Percentiles rank a stretch among this genome's conserved stretches.
Conservation (phyloP, 2,797 vertebrate genomes). For the Sphenopsis melanotis region DNA sequence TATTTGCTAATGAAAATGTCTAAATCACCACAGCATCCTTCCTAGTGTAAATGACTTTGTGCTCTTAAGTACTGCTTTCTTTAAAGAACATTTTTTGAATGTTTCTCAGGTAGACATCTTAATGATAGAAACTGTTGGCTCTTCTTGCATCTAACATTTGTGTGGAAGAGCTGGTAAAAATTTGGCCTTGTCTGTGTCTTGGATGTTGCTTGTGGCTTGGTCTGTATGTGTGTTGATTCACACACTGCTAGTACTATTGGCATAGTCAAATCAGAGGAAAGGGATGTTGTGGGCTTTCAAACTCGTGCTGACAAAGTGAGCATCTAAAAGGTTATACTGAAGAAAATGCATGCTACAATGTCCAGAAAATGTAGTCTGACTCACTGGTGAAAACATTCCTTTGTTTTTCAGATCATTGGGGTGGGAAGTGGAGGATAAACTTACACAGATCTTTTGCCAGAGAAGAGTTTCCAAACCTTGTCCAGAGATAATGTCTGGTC, state of each 20-base stretch:
- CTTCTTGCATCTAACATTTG: neutral
- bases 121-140: neutral
- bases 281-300: neutral
- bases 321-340: neutral
- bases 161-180: neutral
- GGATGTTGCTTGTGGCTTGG: neutral
- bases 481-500: neutral
- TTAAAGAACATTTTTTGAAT: neutral
- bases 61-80: neutral
- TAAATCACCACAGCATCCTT: neutral
- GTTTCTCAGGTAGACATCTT: neutral
- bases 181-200: neutral
- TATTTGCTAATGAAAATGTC: neutral
- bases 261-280: neutral
- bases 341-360: neutral
- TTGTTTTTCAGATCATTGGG: neutral
- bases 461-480: neutral
- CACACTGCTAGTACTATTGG: neutral
- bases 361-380: neutral
- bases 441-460: neutral
- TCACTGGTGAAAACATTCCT: neutral
- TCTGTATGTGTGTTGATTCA: neutral
- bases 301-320: neutral
- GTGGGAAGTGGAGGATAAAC: neutral
- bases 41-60: neutral